Base-by-base conservation (phyloP, 2,113 vertebrate species). In the Psilopsiagon aymara region DNA sequence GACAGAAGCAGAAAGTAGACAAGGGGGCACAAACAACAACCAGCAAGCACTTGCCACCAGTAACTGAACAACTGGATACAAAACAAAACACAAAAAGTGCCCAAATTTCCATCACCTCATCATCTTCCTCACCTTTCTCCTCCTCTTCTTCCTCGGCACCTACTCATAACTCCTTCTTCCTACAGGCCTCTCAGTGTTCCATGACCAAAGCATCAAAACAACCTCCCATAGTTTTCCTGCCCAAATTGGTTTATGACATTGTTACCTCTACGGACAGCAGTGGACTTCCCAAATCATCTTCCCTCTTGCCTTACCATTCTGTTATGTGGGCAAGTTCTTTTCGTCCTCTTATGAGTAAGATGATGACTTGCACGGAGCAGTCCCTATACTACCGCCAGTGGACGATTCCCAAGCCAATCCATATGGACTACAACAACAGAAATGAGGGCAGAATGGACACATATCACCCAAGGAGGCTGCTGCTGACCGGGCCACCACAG, bases 361-460 rank as follows among this genome's bases (percentile, higher is more conserved):
- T 99, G 96, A 99, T 99, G 99, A 99, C 99, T 3, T 99, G 98
- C 95, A 99, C 99, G 0, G 99, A 99, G 92, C 99, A 99, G 98
- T 99, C 99, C 5, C 98, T 99, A 6, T 99, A 99, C 94, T 99
- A 99, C 94, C 99, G 99, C 43, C 99, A 99, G 63, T 99, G 99
- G 99, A 99, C 99, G 0, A 97, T 98, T 23, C 99, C 99, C 49
- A 98, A 98, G 82, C 98, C 99, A 41, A 97, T 98, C 95, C 99
- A 99, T 96, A 99, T 99, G 99, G 99, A 99, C 98, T 99, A 99
- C 71, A 98, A 97, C 96, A 99, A 99, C 88, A 98, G 98, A 37
- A 97, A 98, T 0, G 99, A 99, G 95, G 99, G 98, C 87, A 98
- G 98, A 28, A 97, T 98, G 73, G 99, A 99, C 86, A 97, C 98